Base-by-base conservation (phyloP, 2,113 vertebrate species). In the Spea bombifrons region DNA sequence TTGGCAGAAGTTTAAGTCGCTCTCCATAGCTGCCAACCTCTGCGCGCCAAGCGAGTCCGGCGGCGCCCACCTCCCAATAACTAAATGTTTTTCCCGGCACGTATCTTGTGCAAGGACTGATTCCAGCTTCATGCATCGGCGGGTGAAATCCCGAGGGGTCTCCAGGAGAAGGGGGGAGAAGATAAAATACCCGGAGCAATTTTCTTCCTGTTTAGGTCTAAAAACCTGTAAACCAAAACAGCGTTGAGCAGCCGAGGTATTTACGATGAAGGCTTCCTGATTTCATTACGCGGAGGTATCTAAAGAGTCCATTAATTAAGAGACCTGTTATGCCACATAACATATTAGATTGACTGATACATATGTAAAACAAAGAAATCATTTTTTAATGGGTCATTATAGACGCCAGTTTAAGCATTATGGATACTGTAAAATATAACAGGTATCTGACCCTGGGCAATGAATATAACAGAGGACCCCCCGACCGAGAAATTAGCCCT, bases 221-320 rank as follows among this genome's bases (percentile, higher is more conserved):
- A 30, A 75, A 75, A 75, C 45, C 74, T 48, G 52, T 53, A 50
- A 66, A 59, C 10, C 9, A 9, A 59, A 59, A 12, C 55, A 13
- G 64, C 63, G 49, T 15, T 13, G 48, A 52, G 49, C 66, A 63
- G 66, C 74, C 66, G 63, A 66, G 63, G 64, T 67, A 66, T 75
- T 75, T 75, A 75, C 74, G 66, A 67, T 55, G 66, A 75, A 75
- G 53, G 63, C 65, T 50, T 52, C 74, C 53, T 53, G 5, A 67
- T 75, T 66, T 75, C 66, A 75, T 75, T 75, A 75, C 63, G 44
- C 64, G 7, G 44, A 64, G 17, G 3, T 75, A 66, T 46, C 74
- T 75, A 53, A 63, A 12, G 73, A 75, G 64, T 67, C 48, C 48
- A 3, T 52, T 49, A 75, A 75, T 66, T 75, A 66, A 67, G 64